Evolutionary conservation across 2,797 vertebrate genomes (phyloP).

Genomic region (Amphiprion clarkii): DNA sequence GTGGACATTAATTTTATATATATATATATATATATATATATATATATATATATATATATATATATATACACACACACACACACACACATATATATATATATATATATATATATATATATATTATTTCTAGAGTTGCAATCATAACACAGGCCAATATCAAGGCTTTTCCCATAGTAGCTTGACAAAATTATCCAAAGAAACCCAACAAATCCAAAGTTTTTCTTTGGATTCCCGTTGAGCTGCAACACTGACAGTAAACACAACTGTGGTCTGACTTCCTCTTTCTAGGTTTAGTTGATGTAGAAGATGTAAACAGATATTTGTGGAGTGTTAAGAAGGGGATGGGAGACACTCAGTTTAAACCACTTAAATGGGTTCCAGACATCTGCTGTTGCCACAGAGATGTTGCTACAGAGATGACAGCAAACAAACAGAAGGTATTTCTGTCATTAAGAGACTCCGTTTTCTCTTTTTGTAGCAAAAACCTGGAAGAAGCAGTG

Average conservation of each 20-base stretch:
- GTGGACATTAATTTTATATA: too few species aligned
- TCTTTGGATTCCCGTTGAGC: too few species aligned
- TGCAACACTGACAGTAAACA: not conserved
- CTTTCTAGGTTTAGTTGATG: slow-evolving; percentile 26
- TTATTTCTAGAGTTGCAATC: too few species aligned
- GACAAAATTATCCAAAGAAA: too few species aligned
- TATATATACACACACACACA: too few species aligned
- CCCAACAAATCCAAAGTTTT: too few species aligned
- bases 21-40: too few species aligned
- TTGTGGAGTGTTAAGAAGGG: not conserved
- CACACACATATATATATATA: too few species aligned
- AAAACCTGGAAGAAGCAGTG: slow-evolving; percentile 4
- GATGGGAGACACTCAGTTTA: slow-evolving; percentile 31
- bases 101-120: too few species aligned
- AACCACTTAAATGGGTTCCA: slow-evolving; percentile 44
- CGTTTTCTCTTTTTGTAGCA: slow-evolving; percentile 18
- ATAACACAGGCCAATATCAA: too few species aligned
- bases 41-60: too few species aligned
- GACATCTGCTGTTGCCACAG: slow-evolving; percentile 63
- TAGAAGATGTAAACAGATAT: slow-evolving; percentile 36
- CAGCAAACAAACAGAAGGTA: slow-evolving; percentile 77
- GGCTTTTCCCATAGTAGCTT: too few species aligned
- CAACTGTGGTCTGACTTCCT: not conserved
- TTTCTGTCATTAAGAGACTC: slow-evolving; percentile 56
- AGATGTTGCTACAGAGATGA: slow-evolving; percentile 70